phyloP scores from a whole-genome alignment of 2,797 vertebrate species.

The Cyclura pinguis region DNA sequence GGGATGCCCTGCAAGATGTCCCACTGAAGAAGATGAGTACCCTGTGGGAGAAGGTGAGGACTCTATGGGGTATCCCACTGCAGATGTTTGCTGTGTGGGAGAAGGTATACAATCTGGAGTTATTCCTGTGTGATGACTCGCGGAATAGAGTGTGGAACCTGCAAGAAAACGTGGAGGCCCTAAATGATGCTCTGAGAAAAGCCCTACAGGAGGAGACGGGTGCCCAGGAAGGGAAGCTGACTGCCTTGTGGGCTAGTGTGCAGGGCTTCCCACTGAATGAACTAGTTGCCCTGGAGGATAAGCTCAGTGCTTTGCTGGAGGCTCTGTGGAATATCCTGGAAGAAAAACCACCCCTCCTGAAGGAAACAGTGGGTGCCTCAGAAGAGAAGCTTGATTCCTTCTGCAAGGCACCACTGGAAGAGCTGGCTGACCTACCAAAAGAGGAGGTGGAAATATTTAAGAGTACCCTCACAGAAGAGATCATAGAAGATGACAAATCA shows the following conservation, averaged over 20 bases:
- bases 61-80: background rate
- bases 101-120: background rate
- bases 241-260: background rate
- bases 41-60: background rate
- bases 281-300: background rate
- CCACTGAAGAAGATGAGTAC: too few relatives aligned
- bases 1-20: background rate
- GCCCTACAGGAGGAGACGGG: too few relatives aligned
- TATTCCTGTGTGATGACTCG: background rate
- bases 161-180: background rate
- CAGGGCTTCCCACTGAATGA: background rate
- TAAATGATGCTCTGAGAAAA: too few relatives aligned
- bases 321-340: background rate
- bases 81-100: too few relatives aligned
- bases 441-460: background rate
- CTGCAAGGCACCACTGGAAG: too few relatives aligned
- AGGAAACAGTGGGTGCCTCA: background rate
- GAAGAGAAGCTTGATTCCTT: background rate
- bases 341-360: background rate
- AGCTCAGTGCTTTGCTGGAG: background rate
- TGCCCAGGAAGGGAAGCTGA: too few relatives aligned
- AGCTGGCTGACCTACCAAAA: too few relatives aligned
- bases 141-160: background rate
- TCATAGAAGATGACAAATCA: too few relatives aligned
- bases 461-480: too few relatives aligned